Evolutionary conservation across 2,888 invertebrate species (phyloP).

Genomic region (Amaurobius ferox): DNA sequence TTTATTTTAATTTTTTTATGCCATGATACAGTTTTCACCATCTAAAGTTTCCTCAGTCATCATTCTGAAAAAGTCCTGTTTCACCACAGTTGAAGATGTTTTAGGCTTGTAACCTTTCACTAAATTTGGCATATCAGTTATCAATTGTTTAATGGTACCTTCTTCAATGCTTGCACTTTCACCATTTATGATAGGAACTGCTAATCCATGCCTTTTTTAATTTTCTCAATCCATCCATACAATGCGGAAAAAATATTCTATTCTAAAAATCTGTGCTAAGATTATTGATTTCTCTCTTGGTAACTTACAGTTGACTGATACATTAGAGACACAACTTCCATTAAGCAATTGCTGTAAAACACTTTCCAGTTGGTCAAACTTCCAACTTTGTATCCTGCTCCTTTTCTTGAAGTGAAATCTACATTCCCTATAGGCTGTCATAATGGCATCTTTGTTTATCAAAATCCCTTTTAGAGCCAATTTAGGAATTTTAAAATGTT

Average conservation of each 20-base stretch:
- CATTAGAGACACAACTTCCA: neutral
- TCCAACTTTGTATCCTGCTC: neutral
- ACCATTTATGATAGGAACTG: too few relatives aligned
- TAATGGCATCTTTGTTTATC: neutral
- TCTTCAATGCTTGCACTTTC: too few relatives aligned
- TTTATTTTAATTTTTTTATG: neutral
- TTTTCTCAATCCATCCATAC: too few relatives aligned
- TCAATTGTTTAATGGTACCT: too few relatives aligned
- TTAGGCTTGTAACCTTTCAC: neutral
- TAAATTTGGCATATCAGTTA: too few relatives aligned
- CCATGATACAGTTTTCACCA: neutral
- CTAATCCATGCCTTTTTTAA: too few relatives aligned
- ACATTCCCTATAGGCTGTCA: neutral
- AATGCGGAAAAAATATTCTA: neutral
- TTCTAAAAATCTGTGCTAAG: neutral
- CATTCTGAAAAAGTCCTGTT: neutral
- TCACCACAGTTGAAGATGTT: neutral
- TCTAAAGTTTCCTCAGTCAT: neutral
- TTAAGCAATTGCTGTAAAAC: neutral
- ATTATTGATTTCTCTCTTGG: neutral
- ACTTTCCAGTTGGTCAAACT: neutral
- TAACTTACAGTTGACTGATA: neutral
- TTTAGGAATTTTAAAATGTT: neutral
- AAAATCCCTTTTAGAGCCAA: neutral
- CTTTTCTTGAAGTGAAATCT: neutral